phyloP scores from a whole-genome alignment of 2,888 invertebrate genomes.

The Anodontia alba region DNA sequence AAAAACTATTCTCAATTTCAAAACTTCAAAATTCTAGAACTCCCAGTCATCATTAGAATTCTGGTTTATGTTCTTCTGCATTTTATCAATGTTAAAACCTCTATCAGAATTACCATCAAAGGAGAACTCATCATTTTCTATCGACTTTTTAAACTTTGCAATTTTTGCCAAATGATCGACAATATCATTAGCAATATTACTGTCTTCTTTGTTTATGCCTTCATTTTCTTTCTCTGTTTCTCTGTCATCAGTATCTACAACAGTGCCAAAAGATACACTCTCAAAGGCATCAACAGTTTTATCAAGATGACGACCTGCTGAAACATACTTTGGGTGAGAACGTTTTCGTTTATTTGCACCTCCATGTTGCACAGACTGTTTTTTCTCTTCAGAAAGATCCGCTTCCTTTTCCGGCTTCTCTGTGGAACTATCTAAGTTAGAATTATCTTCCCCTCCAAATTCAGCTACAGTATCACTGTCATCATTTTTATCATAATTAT shows the following conservation, averaged over 20 bases:
- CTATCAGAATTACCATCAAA: conserved; percentile 74
- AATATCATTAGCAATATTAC: conserved; percentile 27
- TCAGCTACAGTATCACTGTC: conserved; percentile 39
- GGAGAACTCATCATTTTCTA: conserved; percentile 69
- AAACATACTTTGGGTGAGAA: conserved; percentile 98
- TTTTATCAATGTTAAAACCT: conserved; percentile 72
- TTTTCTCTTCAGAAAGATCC: conserved; percentile 40
- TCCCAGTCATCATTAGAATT: conserved; percentile 78
- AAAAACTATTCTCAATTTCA: no score
- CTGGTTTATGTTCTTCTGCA: conserved; percentile 74
- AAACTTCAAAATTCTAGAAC: conserved; percentile 61
- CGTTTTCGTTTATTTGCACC: conserved; percentile 90
- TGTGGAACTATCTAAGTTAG: conserved; percentile 45
- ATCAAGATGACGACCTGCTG: conserved; percentile 89
- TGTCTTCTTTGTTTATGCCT: conserved; percentile 33
- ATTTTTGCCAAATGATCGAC: conserved; percentile 48
- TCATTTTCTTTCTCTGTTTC: conserved; percentile 70
- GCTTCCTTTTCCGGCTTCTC: conserved; percentile 50
- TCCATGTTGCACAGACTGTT: conserved; percentile 51
- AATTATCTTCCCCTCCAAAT: conserved; percentile 50
- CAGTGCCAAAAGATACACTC: conserved; percentile 14
- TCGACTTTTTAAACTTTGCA: conserved; percentile 69
- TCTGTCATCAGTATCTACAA: conserved; percentile 37
- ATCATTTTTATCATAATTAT: conserved; percentile 47
- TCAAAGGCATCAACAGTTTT: conserved; percentile 63